Conservation (phyloP, 2,113 vertebrate species). For the Aspidoscelis tigris region DNA sequence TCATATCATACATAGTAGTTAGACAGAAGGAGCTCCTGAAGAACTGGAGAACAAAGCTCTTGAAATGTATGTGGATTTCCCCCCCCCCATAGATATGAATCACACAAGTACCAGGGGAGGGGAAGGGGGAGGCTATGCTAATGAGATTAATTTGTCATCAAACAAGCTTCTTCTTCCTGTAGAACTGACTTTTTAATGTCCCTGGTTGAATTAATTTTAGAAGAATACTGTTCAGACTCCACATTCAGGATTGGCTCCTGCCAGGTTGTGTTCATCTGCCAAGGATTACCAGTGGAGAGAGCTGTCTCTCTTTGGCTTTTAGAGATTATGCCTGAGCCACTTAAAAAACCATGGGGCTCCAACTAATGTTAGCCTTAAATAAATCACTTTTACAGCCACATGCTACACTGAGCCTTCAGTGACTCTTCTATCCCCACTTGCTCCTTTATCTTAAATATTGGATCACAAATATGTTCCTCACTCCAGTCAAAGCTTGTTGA, state of each 20-base stretch:
- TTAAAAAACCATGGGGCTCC: slow-evolving; percentile 58
- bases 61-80: not conserved
- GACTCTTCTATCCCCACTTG: not conserved
- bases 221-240: not conserved
- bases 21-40: slow-evolving; percentile 14
- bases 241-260: not conserved
- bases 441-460: not conserved
- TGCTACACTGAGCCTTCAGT: slow-evolving; percentile 44
- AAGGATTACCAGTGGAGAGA: slow-evolving; percentile 52
- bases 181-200: not conserved
- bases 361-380: slow-evolving; percentile 58
- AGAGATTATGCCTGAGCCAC: slow-evolving; percentile 39
- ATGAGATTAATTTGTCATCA: slow-evolving; percentile 1
- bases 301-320: slow-evolving; percentile 43
- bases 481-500: not conserved
- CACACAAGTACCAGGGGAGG: not conserved
- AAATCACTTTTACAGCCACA: slow-evolving; percentile 51
- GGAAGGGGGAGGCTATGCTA: not conserved
- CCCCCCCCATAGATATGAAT: not conserved
- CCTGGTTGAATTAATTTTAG: slow-evolving; percentile 17
- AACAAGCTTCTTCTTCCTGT: slow-evolving; percentile 2
- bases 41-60: slow-evolving; percentile 24
- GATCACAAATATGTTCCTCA: not conserved
- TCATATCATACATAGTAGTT: not conserved
- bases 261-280: slow-evolving; percentile 14